Conservation (phyloP, 2,888 invertebrate genomes). For the Trisateles emortualis region DNA sequence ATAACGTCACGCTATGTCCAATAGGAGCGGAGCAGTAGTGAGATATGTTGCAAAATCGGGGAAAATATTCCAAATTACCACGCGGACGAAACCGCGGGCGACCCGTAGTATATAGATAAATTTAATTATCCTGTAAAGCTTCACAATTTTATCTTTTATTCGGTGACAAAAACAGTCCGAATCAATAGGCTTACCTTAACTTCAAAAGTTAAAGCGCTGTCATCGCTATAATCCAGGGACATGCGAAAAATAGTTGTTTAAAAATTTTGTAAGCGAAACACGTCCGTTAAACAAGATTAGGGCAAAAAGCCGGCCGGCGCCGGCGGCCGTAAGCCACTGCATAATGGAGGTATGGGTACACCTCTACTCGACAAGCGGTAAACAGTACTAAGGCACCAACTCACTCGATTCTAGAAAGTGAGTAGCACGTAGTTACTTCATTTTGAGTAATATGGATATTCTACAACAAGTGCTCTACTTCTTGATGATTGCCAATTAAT, state of each 20-base stretch:
- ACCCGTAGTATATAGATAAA: too few species aligned
- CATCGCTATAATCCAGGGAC: conserved; percentile 44
- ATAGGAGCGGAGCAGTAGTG: too few species aligned
- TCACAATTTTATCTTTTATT: too few species aligned
- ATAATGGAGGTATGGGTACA: conserved; percentile 55
- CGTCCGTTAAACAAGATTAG: conserved; percentile 64
- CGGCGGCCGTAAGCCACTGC: conserved; percentile 59
- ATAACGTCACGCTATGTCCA: too few species aligned
- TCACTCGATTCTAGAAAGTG: conserved; percentile 33
- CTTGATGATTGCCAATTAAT: too few species aligned
- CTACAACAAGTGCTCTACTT: too few species aligned
- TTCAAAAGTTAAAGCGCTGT: conserved; percentile 43
- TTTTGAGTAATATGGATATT: too few species aligned
- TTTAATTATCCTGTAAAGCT: neutral
- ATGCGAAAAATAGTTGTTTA: conserved; percentile 54
- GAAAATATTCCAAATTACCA: too few species aligned
- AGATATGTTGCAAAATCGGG: too few species aligned
- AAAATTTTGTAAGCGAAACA: conserved; percentile 60
- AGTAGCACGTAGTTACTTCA: too few species aligned
- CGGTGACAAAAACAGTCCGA: neutral
- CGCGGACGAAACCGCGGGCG: too few species aligned
- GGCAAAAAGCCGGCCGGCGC: conserved; percentile 54
- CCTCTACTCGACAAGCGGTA: conserved; percentile 42
- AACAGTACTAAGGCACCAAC: conserved; percentile 21
- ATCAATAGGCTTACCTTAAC: conserved; percentile 30